phyloP scores from a whole-genome alignment of 2,888 invertebrate species.

The Xanthorhoe designata region DNA sequence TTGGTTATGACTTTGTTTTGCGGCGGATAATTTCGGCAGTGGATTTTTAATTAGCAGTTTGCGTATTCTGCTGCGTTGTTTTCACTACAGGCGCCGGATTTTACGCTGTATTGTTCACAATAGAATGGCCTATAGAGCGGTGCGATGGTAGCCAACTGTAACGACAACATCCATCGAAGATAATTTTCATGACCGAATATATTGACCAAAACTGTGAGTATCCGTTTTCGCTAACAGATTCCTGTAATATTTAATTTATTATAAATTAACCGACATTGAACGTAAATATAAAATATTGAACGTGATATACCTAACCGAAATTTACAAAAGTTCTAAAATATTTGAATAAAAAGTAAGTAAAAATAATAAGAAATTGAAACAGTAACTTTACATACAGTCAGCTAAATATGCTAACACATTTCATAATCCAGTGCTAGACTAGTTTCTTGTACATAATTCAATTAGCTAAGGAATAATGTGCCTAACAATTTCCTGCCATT shows the following conservation, averaged over 20 bases:
- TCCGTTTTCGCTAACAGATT: slow-evolving; percentile 6
- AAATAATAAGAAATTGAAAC: background rate
- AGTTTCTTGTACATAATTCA: slow-evolving; percentile 21
- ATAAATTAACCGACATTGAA: background rate
- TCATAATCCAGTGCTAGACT: background rate
- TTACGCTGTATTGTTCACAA: slow-evolving; percentile 18
- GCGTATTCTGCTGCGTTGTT: slow-evolving; percentile 30
- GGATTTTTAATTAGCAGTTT: slow-evolving; percentile 30
- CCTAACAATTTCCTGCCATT: background rate
- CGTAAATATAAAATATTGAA: too few relatives aligned
- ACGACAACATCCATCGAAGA: slow-evolving; percentile 15
- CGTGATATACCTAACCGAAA: background rate
- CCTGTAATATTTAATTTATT: background rate
- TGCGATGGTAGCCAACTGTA: slow-evolving; percentile 14
- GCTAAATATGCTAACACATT: background rate
- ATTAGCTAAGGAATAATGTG: slow-evolving; percentile 15
- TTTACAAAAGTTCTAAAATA: background rate
- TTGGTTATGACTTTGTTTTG: slow-evolving; percentile 38
- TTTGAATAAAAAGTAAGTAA: background rate
- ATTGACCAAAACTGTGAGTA: slow-evolving; percentile 32
- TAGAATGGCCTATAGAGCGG: slow-evolving; percentile 11
- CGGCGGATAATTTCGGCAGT: slow-evolving; percentile 27
- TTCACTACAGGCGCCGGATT: slow-evolving; percentile 30
- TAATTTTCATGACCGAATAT: slow-evolving; percentile 37
- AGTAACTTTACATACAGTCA: background rate